Evolutionary conservation across 1,140 invertebrate species (phyloP), one percentile per base, ranked within the genome.

Genomic region (Zaprionus taronus): DNA sequence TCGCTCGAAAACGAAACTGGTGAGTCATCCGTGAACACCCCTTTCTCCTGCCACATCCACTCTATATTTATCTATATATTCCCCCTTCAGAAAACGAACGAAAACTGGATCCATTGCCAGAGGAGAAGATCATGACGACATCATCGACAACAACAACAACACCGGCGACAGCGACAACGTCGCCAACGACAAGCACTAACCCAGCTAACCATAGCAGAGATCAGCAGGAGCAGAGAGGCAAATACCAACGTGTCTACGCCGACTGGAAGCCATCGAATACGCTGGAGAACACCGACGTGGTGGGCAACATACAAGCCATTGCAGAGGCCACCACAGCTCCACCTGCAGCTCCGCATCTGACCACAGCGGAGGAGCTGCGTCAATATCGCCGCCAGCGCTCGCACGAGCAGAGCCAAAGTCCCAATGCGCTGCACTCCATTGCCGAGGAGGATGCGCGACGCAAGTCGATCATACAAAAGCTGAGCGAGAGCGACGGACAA

Each of bases 1-100:
- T 97, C 96, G 83, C 95, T 96, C 92, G 96, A 97, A 95, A 94
- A 95, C 93, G 96, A 97, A 94, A 96, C 96, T 91, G 96, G 96
- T 96, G 92, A 80, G 70, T 17, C n/a, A 9, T 2, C 2, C n/a
- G 3, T 11, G 31, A 34, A 17, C 0, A 47, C 41, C 7, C n/a
- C 2, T 44, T 12, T n/a, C 9, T 3, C 0, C 1, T 12, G 41
- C 17, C 44, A 26, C 4, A 15, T 34, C n/a, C 28, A 17, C 6
- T 17, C 6, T 47, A 9, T 7, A 22, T 2, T 11, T 14, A 14
- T 14, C 4, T 12, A 0, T 41, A 3, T 31, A n/a, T n/a, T 92
- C 80, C 1, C 1, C 83, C 20, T 0, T 9, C 4, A 96, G 96
- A 96, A 94, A 96, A 95, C 93, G 96, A 96, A 94, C 94, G 95